Base-by-base conservation (phyloP, 2,113 vertebrate genomes). In the Hydropotes inermis region DNA sequence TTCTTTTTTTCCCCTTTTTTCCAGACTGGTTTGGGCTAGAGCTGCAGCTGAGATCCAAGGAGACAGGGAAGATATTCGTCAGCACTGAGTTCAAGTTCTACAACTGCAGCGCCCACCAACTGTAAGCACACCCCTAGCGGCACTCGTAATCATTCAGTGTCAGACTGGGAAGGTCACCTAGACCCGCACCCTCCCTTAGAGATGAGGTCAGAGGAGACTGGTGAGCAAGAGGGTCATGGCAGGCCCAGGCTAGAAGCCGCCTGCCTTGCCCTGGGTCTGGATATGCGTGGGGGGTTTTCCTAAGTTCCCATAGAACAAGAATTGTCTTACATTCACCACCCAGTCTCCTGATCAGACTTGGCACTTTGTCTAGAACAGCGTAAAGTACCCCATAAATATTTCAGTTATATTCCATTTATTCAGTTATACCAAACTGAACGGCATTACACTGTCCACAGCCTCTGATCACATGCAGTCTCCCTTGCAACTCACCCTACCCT, bases 81-180 rank as follows among this genome's bases (percentile, higher is more conserved):
- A 99, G 99, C 99, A 99, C 99, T 0, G 99, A 99, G 98, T 99
- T 99, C 98, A 99, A 99, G 98, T 99, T 99, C 98, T 99, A 99
- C 99, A 99, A 99, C 99, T 99, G 99, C 99, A 99, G 99, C 0
- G 99, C 99, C 94, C 99, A 99, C 98, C 99, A 99, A 92, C 99
- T 99, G 99, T 99, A 98, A 99, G 99, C 96, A 55, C 0, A 1
- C 12, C 52, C 21, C 52, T 27, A 1, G 2, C 4, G 13, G 52
- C 21, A 0, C 12, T 5, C 1, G 6, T 13, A 5, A 6, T 16
- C 12, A 1, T 27, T 55, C 13, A 9, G 21, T 2, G 21, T 16
- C 52, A 36, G 21, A 25, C 21, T 4, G 3, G 7, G 33, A 36
- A 23, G 81, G 8, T 4, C 81, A 25, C 52, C 21, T 5, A 2